Evolutionary conservation across 1,140 invertebrate species (phyloP), one percentile per base, ranked within the genome.

Genomic region (Batillaria attramentaria): DNA sequence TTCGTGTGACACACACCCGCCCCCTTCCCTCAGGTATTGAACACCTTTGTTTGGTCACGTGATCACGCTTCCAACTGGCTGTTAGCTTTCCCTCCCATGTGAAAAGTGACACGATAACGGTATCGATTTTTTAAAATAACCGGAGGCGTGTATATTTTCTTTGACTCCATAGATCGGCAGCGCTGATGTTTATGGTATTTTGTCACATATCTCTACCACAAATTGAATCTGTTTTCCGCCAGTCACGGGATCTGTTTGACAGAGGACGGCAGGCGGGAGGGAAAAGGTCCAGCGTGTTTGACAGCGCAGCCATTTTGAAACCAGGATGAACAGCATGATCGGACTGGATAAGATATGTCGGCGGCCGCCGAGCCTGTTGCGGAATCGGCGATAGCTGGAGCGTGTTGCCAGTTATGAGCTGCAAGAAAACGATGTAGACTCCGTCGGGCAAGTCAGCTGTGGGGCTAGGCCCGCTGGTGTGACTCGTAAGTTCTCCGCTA

Each of bases 1-100:
- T n/a, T n/a, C n/a, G n/a, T n/a, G n/a, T n/a, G n/a, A n/a, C n/a
- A n/a, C n/a, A n/a, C n/a, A n/a, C n/a, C n/a, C n/a, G n/a, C n/a
- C n/a, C n/a, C n/a, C n/a, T n/a, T n/a, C n/a, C n/a, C n/a, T n/a
- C n/a, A 3, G 24, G 13, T 33, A 78, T 2, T 65, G 70, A 72
- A 73, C 77, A 79, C 77, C 77, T 72, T 77, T 79, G 77, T 79
- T 72, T 72, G 46, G 77, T 79, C 77, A 79, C 77, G 41, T 79
- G 77, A 79, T 42, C 57, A 79, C 72, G 77, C 77, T 70, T 54
- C 39, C 39, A 72, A 46, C 50, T 4, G 60, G 75, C 75, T 69
- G 75, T 78, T 78, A 13, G 13, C 8, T 70, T 70, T 72, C 73
- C 66, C 77, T 77, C 75, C 75, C 66, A 1, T 24, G 8, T 39